phyloP scores from a whole-genome alignment of 1,140 invertebrate species.

The Apis dorsata region DNA sequence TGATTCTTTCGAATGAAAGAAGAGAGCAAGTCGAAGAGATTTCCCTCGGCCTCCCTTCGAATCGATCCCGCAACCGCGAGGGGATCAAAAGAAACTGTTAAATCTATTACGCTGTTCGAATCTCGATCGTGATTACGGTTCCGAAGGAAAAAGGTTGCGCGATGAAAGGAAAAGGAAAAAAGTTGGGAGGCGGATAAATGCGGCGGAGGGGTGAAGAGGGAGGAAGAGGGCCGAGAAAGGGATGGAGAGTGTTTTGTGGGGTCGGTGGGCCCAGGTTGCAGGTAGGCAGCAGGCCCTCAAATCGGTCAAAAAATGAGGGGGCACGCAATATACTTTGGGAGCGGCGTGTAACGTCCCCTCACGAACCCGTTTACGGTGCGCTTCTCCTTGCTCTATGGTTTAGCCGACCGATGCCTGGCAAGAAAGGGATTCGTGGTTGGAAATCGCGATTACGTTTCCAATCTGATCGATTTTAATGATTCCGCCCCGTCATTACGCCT shows the following conservation, averaged over 20 bases:
- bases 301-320: conserved; percentile 66
- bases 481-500: neutral
- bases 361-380: conserved; percentile 38
- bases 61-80: conserved; percentile 24
- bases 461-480: neutral
- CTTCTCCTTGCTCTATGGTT: conserved; percentile 17
- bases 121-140: conserved; percentile 59
- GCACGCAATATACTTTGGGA: conserved; percentile 30
- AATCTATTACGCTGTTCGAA: conserved; percentile 63
- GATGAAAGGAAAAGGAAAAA: conserved; percentile 28
- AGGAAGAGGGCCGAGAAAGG: neutral
- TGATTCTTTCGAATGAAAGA: neutral
- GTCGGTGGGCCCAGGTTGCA: conserved; percentile 54
- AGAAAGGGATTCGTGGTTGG: conserved; percentile 14
- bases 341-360: conserved; percentile 40
- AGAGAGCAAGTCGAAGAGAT: neutral
- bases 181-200: conserved; percentile 40
- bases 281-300: conserved; percentile 60
- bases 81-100: conserved; percentile 61
- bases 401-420: neutral
- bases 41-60: conserved; percentile 34
- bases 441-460: conserved; percentile 26
- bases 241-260: conserved; percentile 47
- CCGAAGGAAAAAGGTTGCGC: conserved; percentile 34
- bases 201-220: neutral